Percentiles rank a stretch among this genome's conserved stretches.
phyloP scores from a whole-genome alignment of 2,888 invertebrate species.

The Malachius bipustulatus region DNA sequence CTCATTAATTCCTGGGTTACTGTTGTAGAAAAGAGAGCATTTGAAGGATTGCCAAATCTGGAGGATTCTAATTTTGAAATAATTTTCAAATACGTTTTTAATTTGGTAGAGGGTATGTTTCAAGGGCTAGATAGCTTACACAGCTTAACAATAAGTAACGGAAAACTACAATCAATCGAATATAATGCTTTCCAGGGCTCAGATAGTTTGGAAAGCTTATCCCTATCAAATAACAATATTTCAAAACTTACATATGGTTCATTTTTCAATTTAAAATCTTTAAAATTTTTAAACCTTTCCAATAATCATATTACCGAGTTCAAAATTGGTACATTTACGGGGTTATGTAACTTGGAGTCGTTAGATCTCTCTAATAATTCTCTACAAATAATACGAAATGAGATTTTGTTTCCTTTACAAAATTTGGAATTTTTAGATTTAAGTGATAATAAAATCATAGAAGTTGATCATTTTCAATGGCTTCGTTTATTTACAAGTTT shows the following conservation, averaged over 20 bases:
- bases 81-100: neutral
- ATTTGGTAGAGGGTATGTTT: neutral
- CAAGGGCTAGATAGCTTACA: neutral
- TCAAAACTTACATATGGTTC: neutral
- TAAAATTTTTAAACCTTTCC: neutral
- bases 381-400: neutral
- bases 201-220: neutral
- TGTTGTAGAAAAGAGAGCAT: neutral
- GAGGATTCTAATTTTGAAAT: constrained; percentile 1
- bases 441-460: neutral
- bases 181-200: neutral
- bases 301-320: neutral
- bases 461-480: neutral
- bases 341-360: neutral
- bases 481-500: neutral
- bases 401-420: neutral
- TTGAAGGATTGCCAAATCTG: neutral
- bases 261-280: neutral
- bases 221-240: neutral
- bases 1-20: neutral
- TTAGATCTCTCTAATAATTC: neutral
- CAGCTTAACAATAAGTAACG: neutral
- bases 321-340: neutral
- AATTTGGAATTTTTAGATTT: neutral
- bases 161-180: neutral